Evolutionary conservation across 2,888 invertebrate species (phyloP).

Genomic region (Margaritifera margaritifera): DNA sequence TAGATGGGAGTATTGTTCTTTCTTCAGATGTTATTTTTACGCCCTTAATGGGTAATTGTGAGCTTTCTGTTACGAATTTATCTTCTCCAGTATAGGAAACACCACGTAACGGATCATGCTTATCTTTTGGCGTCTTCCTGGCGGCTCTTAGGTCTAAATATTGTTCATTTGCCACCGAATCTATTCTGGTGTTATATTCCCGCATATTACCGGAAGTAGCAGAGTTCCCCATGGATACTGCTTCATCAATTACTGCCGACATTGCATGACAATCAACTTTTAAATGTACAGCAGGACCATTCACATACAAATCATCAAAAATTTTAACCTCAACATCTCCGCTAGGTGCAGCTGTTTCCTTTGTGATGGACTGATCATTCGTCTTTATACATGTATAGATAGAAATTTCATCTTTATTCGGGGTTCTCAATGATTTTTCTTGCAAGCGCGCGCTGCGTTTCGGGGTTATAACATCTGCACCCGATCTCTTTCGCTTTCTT

Average conservation of each 20-base stretch:
- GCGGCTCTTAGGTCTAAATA: too few relatives aligned
- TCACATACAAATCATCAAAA: too few relatives aligned
- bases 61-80: not conserved
- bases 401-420: slow-evolving; percentile 4
- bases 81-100: not conserved
- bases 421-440: slow-evolving; percentile 15
- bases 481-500: not conserved
- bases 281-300: too few relatives aligned
- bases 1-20: not conserved
- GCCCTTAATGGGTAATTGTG: not conserved
- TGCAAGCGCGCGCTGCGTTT: slow-evolving; percentile 30
- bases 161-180: too few relatives aligned
- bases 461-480: not conserved
- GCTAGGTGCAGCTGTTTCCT: not conserved
- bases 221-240: too few relatives aligned
- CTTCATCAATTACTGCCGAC: too few relatives aligned
- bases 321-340: not conserved
- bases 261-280: too few relatives aligned
- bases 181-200: too few relatives aligned
- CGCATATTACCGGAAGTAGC: too few relatives aligned
- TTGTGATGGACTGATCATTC: not conserved
- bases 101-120: too few relatives aligned
- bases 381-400: slow-evolving; percentile 9
- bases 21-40: not conserved
- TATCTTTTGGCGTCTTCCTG: too few relatives aligned